phyloP scores from a whole-genome alignment of 2,113 vertebrate species.

The Phaethornis superciliosus region DNA sequence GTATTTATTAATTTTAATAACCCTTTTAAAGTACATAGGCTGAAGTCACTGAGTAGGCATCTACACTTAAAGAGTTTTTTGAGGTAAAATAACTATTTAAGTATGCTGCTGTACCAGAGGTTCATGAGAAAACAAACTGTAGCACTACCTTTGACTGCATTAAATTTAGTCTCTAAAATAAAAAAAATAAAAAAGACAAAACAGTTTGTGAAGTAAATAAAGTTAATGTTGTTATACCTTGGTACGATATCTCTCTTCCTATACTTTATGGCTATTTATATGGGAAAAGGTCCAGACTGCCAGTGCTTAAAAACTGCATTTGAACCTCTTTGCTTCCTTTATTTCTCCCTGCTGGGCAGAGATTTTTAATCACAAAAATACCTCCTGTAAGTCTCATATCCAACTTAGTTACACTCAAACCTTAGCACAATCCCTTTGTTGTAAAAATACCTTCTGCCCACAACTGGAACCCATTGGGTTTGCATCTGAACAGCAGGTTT shows the following conservation, averaged over 20 bases:
- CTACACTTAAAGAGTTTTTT: background rate
- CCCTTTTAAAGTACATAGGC: background rate
- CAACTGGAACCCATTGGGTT: constrained; percentile 11
- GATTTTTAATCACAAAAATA: constrained; percentile 54
- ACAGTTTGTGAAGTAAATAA: constrained; percentile 24
- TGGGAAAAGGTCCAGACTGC: background rate
- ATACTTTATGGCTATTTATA: constrained; percentile 34
- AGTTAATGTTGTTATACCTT: background rate
- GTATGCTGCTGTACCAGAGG: background rate
- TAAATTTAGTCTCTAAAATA: background rate
- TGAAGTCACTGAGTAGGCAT: background rate
- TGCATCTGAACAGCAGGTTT: background rate
- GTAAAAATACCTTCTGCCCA: background rate
- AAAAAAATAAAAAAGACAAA: background rate
- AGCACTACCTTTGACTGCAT: background rate
- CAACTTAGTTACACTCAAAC: background rate
- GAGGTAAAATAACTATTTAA: constrained; percentile 23
- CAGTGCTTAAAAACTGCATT: background rate
- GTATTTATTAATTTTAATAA: background rate
- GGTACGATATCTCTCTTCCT: constrained; percentile 6
- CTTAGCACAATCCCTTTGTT: background rate
- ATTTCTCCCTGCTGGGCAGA: constrained; percentile 29
- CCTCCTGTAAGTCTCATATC: background rate
- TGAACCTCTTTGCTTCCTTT: constrained; percentile 25
- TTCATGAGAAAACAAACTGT: background rate